Base-by-base conservation (phyloP, 2,888 invertebrate genomes). In the Iselma pallidipennis region DNA sequence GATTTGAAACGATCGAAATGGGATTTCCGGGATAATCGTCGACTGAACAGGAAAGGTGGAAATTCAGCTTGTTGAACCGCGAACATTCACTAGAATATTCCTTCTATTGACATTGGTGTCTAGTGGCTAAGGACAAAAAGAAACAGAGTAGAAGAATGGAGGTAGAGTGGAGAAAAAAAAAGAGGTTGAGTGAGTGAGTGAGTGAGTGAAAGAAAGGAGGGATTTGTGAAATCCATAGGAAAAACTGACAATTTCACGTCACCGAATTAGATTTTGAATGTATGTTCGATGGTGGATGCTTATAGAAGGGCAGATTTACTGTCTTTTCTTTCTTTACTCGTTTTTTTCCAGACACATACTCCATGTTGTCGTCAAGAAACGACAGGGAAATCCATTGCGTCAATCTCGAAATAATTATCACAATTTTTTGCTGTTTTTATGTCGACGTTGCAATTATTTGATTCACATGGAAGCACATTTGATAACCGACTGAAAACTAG, bases 91-190 rank as follows among this genome's bases (percentile, higher is more conserved):
- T 28, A 42, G 62, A 57, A 59, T 59, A 63, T 63, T 58, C 59
- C n/a, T 55, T 49, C 59, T 57, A 63, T 66, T 66, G 66, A 66
- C 65, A 66, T 59, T 65, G 56, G 59, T 63, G 61, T 62, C 66
- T 59, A 28, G 28, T 21, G 28, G 26, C 16, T 45, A 14, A 50
- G 56, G 12, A 56, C 21, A 49, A 49, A 49, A 49, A 9, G 2
- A 33, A 4, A n/a, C n/a, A n/a, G n/a, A n/a, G n/a, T n/a, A 37
- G 16, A 2, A 37, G 6, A 37, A 16, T 7, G 7, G 14, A 33
- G n/a, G n/a, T 5, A 1, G 12, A 33, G 9, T 4, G n/a, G n/a
- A 33, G 14, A 37, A 37, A 2, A 37, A 16, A 37, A 16, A 16
- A 28, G 14, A 33, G n/a, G n/a, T 5, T 4, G 12, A 33, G 9